Conservation (phyloP, 2,888 invertebrate species). For the Athripsodes cinereus region DNA sequence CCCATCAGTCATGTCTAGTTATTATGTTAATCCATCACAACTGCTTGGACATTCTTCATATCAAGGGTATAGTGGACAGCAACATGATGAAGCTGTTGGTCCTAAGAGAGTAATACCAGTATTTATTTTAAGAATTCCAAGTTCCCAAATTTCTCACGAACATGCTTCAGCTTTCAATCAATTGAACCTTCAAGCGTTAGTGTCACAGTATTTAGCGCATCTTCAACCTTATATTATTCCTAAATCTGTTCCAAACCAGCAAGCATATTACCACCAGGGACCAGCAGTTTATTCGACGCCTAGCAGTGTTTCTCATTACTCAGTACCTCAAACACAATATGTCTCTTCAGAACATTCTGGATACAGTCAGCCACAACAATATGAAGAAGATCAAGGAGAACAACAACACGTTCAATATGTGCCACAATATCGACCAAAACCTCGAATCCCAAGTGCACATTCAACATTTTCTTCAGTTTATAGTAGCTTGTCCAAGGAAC, state of each 20-base stretch:
- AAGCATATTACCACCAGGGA: constrained; percentile 17
- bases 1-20: constrained; percentile 45
- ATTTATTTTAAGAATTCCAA: constrained; percentile 52
- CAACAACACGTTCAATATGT: constrained; percentile 21
- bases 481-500: constrained; percentile 32
- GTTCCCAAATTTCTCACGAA: constrained; percentile 50
- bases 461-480: constrained; percentile 33
- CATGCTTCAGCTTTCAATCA: constrained; percentile 49
- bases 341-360: background rate
- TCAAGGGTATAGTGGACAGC: constrained; percentile 44
- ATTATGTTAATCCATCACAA: constrained; percentile 44
- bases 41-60: constrained; percentile 44
- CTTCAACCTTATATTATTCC: constrained; percentile 39
- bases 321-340: background rate
- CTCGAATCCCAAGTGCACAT: constrained; percentile 32
- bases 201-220: constrained; percentile 47
- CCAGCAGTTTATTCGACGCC: constrained; percentile 14
- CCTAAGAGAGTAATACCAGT: constrained; percentile 48
- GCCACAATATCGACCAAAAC: constrained; percentile 26
- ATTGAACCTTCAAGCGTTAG: constrained; percentile 50
- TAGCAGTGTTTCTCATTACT: background rate
- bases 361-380: background rate
- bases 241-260: constrained; percentile 30
- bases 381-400: constrained; percentile 17
- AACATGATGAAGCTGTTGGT: constrained; percentile 38